Conservation (phyloP, 1,140 invertebrate genomes). For the Drosophila guanche region DNA sequence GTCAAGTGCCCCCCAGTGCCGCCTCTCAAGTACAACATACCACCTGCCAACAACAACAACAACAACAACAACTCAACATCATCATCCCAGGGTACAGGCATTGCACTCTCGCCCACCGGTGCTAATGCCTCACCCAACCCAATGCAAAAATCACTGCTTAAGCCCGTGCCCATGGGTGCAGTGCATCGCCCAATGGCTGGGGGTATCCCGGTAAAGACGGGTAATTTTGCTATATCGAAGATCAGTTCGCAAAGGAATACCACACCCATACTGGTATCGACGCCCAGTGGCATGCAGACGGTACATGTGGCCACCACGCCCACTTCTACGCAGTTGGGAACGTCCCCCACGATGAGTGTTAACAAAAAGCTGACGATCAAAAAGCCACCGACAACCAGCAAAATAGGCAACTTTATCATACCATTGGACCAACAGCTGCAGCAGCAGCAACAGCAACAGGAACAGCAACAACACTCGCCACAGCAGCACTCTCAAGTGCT, state of each 20-base stretch:
- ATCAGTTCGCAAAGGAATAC: slow-evolving; percentile 54
- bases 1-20: slow-evolving; percentile 74
- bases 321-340: slow-evolving; percentile 19
- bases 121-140: slow-evolving; percentile 8
- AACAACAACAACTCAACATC: neutral
- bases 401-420: slow-evolving; percentile 54
- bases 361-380: slow-evolving; percentile 68
- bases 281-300: slow-evolving; percentile 75
- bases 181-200: slow-evolving; percentile 24
- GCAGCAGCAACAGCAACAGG: slow-evolving; percentile 22
- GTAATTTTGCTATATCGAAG: slow-evolving; percentile 40
- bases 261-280: slow-evolving; percentile 79
- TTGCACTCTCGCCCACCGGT: slow-evolving; percentile 12
- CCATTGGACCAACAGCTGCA: slow-evolving; percentile 58
- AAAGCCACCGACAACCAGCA: slow-evolving; percentile 31
- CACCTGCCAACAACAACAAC: slow-evolving; percentile 19
- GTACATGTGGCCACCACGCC: slow-evolving; percentile 78
- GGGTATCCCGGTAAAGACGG: slow-evolving; percentile 5
- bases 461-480: slow-evolving; percentile 10
- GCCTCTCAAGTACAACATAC: slow-evolving; percentile 75
- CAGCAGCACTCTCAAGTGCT: slow-evolving; percentile 10
- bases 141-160: slow-evolving; percentile 72
- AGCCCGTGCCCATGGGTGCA: slow-evolving; percentile 33
- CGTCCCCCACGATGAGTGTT: slow-evolving; percentile 9
- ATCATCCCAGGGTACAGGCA: slow-evolving; percentile 5